Evolutionary conservation across 2,797 vertebrate genomes (phyloP).

Genomic region (Enteromius argenteus): DNA sequence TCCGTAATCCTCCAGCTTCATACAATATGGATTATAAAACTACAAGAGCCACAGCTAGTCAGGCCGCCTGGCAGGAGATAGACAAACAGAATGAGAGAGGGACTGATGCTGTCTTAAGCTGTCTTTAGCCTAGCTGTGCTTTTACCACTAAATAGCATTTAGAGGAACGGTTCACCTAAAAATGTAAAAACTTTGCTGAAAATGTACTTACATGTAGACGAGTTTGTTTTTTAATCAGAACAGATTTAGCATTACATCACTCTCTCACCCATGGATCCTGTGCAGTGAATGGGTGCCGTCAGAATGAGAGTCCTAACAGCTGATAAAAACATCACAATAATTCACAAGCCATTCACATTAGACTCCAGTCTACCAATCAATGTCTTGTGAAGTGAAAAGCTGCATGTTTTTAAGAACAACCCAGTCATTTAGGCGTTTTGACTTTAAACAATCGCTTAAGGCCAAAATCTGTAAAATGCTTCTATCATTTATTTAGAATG

Average conservation of each 20-base stretch:
- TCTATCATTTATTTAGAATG: background rate
- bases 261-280: background rate
- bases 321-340: background rate
- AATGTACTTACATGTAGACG: background rate
- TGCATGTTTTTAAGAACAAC: background rate
- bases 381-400: background rate
- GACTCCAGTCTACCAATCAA: background rate
- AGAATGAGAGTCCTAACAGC: background rate
- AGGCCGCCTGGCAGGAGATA: conserved; percentile 25
- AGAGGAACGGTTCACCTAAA: background rate
- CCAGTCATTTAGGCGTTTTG: background rate
- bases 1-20: conserved; percentile 59
- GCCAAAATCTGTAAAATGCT: background rate
- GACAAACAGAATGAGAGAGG: conserved; percentile 2
- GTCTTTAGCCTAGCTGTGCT: conserved; percentile 9
- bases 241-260: background rate
- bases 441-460: background rate
- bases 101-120: conserved; percentile 2
- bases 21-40: conserved; percentile 64
- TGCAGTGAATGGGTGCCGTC: background rate
- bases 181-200: background rate
- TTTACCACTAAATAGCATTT: background rate
- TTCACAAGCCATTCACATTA: background rate
- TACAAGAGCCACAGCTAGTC: conserved; percentile 41
- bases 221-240: background rate